These are phyloP conservation scores for Pollenia labialis DNA, from an alignment of 2,888 invertebrate genomes.

Conservation along the genomic window DNA sequence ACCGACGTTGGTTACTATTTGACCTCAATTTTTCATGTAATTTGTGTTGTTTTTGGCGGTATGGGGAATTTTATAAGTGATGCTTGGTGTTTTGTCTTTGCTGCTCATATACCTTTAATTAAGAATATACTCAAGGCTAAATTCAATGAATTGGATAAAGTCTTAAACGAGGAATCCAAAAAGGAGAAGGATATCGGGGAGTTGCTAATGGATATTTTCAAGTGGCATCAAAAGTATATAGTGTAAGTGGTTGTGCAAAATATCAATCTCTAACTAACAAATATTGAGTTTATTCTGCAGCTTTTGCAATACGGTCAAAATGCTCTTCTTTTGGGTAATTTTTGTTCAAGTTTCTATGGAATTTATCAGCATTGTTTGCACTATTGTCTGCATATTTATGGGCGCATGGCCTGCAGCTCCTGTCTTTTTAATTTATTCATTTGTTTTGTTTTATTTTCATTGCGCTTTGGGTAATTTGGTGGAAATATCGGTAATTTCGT, in stretches of 20 bases:
- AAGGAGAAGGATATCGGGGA: background rate
- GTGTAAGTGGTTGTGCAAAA: slow-evolving; percentile 17
- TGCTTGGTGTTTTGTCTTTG: slow-evolving; percentile 39
- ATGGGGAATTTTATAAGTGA: slow-evolving; percentile 50
- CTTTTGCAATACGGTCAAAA: slow-evolving; percentile 6
- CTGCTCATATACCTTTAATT: slow-evolving; percentile 27
- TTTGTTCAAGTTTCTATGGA: slow-evolving; percentile 32
- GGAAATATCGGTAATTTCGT: slow-evolving; percentile 38
- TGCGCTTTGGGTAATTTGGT: slow-evolving; percentile 54
- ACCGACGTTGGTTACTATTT: slow-evolving; percentile 22
- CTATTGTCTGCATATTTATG: slow-evolving; percentile 47
- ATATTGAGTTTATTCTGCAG: background rate
- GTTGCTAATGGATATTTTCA: slow-evolving; percentile 29
- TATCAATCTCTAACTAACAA: too few species aligned
- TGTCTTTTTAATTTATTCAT: slow-evolving; percentile 22
- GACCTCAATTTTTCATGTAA: background rate
- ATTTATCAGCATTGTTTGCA: slow-evolving; percentile 43
- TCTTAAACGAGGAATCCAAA: background rate
- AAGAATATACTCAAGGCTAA: slow-evolving; percentile 40
- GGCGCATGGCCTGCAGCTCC: slow-evolving; percentile 46
- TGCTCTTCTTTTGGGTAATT: slow-evolving; percentile 46
- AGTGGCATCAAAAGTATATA: slow-evolving; percentile 52
- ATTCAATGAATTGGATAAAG: slow-evolving; percentile 33
- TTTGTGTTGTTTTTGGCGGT: slow-evolving; percentile 9
- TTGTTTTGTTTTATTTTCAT: slow-evolving; percentile 19